phyloP scores from a whole-genome alignment of 2,888 invertebrate species.

The Drosophila subsilvestris region DNA sequence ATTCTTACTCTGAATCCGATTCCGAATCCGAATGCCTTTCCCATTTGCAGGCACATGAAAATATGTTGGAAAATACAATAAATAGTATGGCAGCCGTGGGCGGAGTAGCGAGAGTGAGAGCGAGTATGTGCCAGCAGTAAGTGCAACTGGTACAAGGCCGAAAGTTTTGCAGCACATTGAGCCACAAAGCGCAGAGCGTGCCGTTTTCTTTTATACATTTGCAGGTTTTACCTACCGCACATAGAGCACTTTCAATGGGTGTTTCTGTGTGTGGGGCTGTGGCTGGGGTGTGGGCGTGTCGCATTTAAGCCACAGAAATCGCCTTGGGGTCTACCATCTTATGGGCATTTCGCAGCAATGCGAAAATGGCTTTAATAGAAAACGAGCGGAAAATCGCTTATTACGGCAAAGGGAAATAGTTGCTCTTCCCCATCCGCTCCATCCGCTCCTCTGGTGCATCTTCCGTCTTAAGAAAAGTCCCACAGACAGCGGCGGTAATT shows the following conservation, averaged over 20 bases:
- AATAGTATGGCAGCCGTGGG: conserved; percentile 37
- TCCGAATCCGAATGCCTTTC: conserved; percentile 22
- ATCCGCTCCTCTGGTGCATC: conserved; percentile 3
- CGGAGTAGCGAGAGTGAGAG: neutral
- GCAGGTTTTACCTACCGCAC: conserved; percentile 54
- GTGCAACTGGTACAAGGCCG: conserved; percentile 78
- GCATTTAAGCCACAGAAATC: conserved; percentile 74
- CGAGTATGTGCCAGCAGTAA: conserved; percentile 40
- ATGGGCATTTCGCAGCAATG: conserved; percentile 27
- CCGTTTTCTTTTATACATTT: conserved; percentile 73
- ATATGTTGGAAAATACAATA: conserved; percentile 67
- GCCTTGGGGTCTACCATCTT: conserved; percentile 68
- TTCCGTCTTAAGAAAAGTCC: conserved; percentile 21
- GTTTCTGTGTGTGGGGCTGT: conserved; percentile 24
- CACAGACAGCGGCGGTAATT: conserved; percentile 39
- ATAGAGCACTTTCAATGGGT: conserved; percentile 41
- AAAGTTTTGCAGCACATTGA: conserved; percentile 69
- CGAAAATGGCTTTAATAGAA: conserved; percentile 73
- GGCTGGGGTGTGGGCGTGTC: conserved; percentile 66
- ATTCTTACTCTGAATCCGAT: conserved; percentile 25
- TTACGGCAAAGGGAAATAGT: conserved; percentile 65
- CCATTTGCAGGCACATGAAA: conserved; percentile 45
- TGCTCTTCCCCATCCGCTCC: conserved; percentile 21
- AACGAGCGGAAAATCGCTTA: conserved; percentile 77
- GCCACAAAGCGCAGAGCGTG: conserved; percentile 77